phyloP scores from a whole-genome alignment of 2,888 invertebrate genomes.

The Dryobotodes eremita region DNA sequence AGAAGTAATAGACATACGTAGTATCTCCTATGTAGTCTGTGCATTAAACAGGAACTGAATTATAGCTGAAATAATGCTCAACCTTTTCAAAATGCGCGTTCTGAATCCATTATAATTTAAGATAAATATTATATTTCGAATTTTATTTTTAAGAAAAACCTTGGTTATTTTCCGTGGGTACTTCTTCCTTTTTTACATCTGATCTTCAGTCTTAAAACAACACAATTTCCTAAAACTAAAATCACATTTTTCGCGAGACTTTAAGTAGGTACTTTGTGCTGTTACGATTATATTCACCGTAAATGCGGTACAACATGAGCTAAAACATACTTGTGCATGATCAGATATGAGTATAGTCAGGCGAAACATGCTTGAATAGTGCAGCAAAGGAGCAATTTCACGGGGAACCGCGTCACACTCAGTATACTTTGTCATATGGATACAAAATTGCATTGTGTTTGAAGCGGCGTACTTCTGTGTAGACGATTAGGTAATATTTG shows the following conservation, averaged over 20 bases:
- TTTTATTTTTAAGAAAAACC: background rate
- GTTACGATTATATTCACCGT: slow-evolving; percentile 11
- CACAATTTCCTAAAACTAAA: background rate
- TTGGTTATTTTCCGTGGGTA: background rate
- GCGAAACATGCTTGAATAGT: slow-evolving; percentile 31
- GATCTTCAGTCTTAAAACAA: background rate
- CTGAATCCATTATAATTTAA: background rate
- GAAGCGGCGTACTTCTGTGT: slow-evolving; percentile 14
- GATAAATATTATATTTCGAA: background rate
- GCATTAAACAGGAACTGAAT: background rate
- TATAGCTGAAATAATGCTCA: background rate
- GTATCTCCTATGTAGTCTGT: too few species aligned
- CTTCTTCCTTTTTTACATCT: background rate
- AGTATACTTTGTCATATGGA: slow-evolving; percentile 58
- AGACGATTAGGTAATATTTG: slow-evolving; percentile 27
- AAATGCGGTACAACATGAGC: slow-evolving; percentile 21
- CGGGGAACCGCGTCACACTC: slow-evolving; percentile 53
- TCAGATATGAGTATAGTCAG: slow-evolving; percentile 49
- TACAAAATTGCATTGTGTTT: slow-evolving; percentile 57
- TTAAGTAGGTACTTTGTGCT: background rate
- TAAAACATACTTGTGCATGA: slow-evolving; percentile 45
- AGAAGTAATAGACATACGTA: background rate
- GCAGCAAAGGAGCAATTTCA: slow-evolving; percentile 66
- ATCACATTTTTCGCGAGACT: background rate
- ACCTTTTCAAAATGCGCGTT: background rate